A percentile compares a stretch with the other conserved stretches of the same genome.
Evolutionary conservation across 2,888 invertebrate genomes (phyloP).

Genomic region (Eurytoma californica): DNA sequence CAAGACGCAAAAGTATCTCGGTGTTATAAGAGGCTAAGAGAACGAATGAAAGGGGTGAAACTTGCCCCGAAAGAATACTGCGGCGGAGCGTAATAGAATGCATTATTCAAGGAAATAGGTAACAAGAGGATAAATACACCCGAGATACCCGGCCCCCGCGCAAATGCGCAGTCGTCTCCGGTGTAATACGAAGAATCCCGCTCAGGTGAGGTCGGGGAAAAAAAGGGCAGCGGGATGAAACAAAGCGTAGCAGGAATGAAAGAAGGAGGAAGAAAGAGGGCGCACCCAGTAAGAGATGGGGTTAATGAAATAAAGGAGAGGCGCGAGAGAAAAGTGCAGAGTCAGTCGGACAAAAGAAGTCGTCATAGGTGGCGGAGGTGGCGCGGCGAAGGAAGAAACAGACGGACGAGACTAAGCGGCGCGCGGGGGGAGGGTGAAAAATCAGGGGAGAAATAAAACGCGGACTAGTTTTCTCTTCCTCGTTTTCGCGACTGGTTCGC

Average conservation of each 20-base stretch:
- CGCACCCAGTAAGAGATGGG: constrained; percentile 30
- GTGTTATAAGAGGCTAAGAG: background rate
- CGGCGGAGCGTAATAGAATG: constrained; percentile 46
- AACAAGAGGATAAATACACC: constrained; percentile 57
- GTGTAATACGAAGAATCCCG: constrained; percentile 18
- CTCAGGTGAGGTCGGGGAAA: background rate
- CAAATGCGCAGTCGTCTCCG: constrained; percentile 31
- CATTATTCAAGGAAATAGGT: constrained; percentile 56
- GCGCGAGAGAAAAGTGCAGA: constrained; percentile 28
- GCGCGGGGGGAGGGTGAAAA: background rate
- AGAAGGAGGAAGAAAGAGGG: constrained; percentile 29
- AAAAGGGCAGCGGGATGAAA: constrained; percentile 8
- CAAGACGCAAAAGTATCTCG: no score
- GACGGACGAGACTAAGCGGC: background rate
- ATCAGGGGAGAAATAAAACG: constrained; percentile 29
- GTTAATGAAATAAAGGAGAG: constrained; percentile 44
- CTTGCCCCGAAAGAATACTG: constrained; percentile 15
- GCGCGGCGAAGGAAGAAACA: background rate
- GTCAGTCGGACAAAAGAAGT: constrained; percentile 22
- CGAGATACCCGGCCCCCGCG: constrained; percentile 24
- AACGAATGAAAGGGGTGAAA: background rate
- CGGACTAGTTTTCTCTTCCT: background rate
- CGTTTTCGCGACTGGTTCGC: background rate
- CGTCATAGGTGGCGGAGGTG: background rate
- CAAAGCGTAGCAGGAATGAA: constrained; percentile 5